Percentiles rank a stretch among this genome's conserved stretches.
phyloP scores from a whole-genome alignment of 2,888 invertebrate genomes.

The Linhomoeus sp. region DNA sequence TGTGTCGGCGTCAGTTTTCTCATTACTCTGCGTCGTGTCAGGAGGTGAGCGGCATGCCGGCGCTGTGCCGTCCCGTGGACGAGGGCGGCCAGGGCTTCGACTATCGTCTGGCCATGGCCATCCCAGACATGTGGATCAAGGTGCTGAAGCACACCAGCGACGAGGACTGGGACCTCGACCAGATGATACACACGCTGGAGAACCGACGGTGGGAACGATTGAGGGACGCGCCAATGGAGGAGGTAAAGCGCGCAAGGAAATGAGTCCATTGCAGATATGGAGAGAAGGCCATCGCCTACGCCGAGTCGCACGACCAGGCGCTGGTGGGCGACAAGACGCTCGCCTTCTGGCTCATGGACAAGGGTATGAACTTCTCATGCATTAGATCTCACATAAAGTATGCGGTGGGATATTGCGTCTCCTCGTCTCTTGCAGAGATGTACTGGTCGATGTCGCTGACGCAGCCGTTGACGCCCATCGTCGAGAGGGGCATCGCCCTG shows the following conservation, averaged over 20 bases:
- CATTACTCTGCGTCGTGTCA: slow-evolving; percentile 18
- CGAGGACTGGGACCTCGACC: slow-evolving; percentile 79
- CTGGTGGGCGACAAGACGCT: slow-evolving; percentile 94
- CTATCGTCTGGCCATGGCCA: slow-evolving; percentile 82
- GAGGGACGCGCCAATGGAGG: too few species aligned
- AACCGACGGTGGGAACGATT: slow-evolving; percentile 41
- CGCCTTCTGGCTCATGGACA: slow-evolving; percentile 62
- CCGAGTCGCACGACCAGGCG: slow-evolving; percentile 95
- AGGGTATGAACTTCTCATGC: slow-evolving; percentile 14
- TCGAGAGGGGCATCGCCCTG: slow-evolving; percentile 79
- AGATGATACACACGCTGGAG: slow-evolving; percentile 72
- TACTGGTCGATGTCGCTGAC: slow-evolving; percentile 24
- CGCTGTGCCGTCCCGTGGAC: slow-evolving; percentile 65
- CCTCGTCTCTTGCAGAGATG: slow-evolving; percentile 18
- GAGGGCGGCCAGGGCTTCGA: slow-evolving; percentile 95
- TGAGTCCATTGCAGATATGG: slow-evolving; percentile 66
- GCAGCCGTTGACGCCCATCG: slow-evolving; percentile 33
- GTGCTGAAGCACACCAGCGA: slow-evolving; percentile 42
- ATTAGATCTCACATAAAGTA: too few species aligned
- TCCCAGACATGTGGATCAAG: slow-evolving; percentile 95
- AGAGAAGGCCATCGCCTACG: slow-evolving; percentile 90
- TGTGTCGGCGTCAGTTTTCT: background rate
- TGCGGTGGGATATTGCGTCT: background rate
- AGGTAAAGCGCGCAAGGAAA: too few species aligned
- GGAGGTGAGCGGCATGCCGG: slow-evolving; percentile 99